phyloP scores from a whole-genome alignment of 2,113 vertebrate genomes.

The Notarius quadriscutis region DNA sequence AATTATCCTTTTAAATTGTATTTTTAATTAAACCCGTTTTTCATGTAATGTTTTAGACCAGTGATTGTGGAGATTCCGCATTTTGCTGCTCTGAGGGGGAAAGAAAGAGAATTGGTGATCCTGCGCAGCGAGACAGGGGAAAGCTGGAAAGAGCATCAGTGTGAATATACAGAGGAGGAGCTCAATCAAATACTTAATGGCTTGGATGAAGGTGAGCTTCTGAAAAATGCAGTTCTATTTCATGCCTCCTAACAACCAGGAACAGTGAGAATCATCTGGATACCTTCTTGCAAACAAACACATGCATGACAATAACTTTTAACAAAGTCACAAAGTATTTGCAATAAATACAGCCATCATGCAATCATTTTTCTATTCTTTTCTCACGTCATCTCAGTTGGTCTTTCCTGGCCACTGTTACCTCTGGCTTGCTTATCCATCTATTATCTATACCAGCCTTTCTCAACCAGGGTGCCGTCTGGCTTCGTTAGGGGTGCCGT shows the following conservation, averaged over 20 bases:
- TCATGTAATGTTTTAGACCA: conserved; percentile 73
- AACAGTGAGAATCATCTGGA: not conserved
- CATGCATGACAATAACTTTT: not conserved
- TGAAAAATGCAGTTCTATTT: not conserved
- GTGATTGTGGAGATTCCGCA: conserved; percentile 99
- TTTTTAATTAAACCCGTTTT: not conserved
- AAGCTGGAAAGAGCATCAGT: conserved; percentile 98
- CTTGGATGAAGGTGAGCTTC: conserved; percentile 90
- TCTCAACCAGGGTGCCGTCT: too few species aligned
- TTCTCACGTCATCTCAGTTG: not conserved
- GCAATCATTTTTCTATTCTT: not conserved
- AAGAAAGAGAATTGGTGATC: conserved; percentile 93
- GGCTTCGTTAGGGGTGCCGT: too few species aligned
- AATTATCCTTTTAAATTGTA: not conserved
- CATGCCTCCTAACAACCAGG: not conserved
- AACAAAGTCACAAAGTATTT: not conserved
- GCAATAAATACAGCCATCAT: not conserved
- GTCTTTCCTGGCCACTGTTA: not conserved
- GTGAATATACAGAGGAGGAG: conserved; percentile 91
- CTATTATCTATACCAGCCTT: too few species aligned
- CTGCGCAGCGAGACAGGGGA: conserved; percentile 94
- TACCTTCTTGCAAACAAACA: not conserved
- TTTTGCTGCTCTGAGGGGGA: conserved; percentile 92
- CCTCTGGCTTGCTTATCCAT: too few species aligned
- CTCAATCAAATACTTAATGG: conserved; percentile 95